phyloP scores from a whole-genome alignment of 2,888 invertebrate genomes.

The Nysson spinosus region DNA sequence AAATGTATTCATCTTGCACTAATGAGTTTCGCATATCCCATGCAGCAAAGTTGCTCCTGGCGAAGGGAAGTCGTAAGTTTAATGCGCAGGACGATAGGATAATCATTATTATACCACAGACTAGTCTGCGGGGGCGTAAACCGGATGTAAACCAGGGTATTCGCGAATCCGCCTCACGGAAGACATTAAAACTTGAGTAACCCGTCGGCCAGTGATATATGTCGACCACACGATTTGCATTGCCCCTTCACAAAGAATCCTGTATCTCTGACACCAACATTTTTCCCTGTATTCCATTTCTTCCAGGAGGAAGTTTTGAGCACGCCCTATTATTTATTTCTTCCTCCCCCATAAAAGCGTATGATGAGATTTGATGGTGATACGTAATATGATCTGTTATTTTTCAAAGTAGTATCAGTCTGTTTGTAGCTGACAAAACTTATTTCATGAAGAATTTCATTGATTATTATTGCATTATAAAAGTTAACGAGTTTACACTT shows the following conservation, averaged over 20 bases:
- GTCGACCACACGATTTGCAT: constrained; percentile 22
- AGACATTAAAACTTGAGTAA: constrained; percentile 26
- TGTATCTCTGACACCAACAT: neutral
- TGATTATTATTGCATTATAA: too few relatives aligned
- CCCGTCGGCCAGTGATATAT: constrained; percentile 15
- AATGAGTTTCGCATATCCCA: constrained; percentile 30
- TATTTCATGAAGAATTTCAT: too few relatives aligned
- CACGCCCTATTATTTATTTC: constrained; percentile 10
- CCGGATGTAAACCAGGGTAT: constrained; percentile 53
- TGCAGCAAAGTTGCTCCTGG: constrained; percentile 23
- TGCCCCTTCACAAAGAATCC: constrained; percentile 13
- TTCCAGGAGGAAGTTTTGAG: too few relatives aligned
- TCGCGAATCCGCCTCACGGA: constrained; percentile 35
- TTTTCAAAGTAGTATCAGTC: too few relatives aligned
- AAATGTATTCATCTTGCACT: constrained; percentile 30
- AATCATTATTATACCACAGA: constrained; percentile 47
- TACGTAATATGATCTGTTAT: too few relatives aligned
- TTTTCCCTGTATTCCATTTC: too few relatives aligned
- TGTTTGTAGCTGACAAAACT: too few relatives aligned
- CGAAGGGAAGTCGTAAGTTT: constrained; percentile 50
- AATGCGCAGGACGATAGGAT: constrained; percentile 55
- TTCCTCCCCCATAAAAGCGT: too few relatives aligned
- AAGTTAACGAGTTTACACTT: too few relatives aligned
- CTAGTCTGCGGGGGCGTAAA: constrained; percentile 50
- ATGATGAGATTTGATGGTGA: too few relatives aligned